These are phyloP conservation scores for Aleiodes alternator DNA, from an alignment of 2,888 invertebrate species.

Conservation along the genomic window DNA sequence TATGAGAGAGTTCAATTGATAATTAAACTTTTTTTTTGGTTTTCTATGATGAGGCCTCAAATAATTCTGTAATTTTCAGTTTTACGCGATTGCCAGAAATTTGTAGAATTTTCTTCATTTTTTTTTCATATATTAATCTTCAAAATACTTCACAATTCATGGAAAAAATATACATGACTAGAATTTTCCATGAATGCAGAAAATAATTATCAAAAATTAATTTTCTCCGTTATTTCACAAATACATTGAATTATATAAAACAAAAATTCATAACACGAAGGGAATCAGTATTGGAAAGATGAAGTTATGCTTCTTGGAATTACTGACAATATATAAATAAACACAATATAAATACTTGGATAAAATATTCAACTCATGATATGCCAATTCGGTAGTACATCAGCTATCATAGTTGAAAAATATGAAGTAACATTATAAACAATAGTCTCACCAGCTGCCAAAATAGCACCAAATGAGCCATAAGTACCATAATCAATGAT, in stretches of 20 bases:
- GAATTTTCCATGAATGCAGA: too few species aligned
- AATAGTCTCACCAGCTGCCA: slow-evolving; percentile 74
- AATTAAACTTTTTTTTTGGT: slow-evolving; percentile 21
- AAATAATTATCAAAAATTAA: slow-evolving; percentile 3
- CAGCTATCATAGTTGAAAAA: slow-evolving; percentile 71
- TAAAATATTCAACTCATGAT: slow-evolving; percentile 67
- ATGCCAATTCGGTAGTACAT: slow-evolving; percentile 71
- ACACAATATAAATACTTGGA: too few species aligned
- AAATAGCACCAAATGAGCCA: slow-evolving; percentile 73
- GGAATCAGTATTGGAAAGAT: background rate
- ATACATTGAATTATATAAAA: background rate
- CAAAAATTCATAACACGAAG: background rate
- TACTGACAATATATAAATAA: too few species aligned
- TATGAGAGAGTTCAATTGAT: slow-evolving; percentile 33
- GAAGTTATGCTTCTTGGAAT: too few species aligned
- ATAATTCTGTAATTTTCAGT: too few species aligned
- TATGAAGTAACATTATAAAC: slow-evolving; percentile 73
- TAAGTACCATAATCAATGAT: slow-evolving; percentile 76
- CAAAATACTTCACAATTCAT: background rate
- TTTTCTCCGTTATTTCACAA: slow-evolving; percentile 38
- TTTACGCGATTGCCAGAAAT: background rate
- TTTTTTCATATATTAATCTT: background rate
- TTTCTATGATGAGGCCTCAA: slow-evolving; percentile 14
- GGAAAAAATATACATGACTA: background rate
- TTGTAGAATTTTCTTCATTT: slow-evolving; percentile 7